Evolutionary conservation across 2,113 vertebrate genomes (phyloP).

Genomic region (Alces alces): DNA sequence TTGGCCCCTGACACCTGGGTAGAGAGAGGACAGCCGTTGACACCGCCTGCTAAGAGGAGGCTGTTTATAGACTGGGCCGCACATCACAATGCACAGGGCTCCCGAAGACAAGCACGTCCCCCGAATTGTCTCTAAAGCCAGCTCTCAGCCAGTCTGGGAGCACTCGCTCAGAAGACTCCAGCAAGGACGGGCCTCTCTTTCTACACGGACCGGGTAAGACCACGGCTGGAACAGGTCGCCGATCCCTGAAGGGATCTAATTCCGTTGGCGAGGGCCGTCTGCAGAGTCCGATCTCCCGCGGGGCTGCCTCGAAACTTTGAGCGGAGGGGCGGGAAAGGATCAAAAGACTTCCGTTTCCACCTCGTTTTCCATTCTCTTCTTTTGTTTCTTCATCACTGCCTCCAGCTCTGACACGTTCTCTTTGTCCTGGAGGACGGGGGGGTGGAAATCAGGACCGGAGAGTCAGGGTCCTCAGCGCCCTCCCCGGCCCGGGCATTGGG

Average conservation of each 20-base stretch:
- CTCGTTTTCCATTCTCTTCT: slow-evolving; percentile 86
- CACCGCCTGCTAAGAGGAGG: neutral
- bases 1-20: neutral
- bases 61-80: slow-evolving; percentile 47
- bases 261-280: neutral
- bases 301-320: neutral
- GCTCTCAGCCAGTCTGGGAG: neutral
- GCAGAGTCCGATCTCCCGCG: neutral
- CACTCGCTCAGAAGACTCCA: neutral
- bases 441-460: neutral
- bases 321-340: neutral
- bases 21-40: neutral
- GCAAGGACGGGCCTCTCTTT: neutral
- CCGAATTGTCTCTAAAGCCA: neutral
- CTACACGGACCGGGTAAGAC: too few species aligned
- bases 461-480: fast-evolving
- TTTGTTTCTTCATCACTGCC: slow-evolving; percentile 91
- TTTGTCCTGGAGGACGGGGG: slow-evolving; percentile 37
- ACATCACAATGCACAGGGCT: neutral
- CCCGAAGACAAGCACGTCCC: neutral
- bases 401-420: slow-evolving; percentile 83
- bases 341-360: slow-evolving; percentile 36
- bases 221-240: neutral
- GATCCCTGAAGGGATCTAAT: neutral
- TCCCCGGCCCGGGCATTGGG: fast-evolving